Conservation (phyloP, 2,797 vertebrate genomes). For the Tangara arthus region DNA sequence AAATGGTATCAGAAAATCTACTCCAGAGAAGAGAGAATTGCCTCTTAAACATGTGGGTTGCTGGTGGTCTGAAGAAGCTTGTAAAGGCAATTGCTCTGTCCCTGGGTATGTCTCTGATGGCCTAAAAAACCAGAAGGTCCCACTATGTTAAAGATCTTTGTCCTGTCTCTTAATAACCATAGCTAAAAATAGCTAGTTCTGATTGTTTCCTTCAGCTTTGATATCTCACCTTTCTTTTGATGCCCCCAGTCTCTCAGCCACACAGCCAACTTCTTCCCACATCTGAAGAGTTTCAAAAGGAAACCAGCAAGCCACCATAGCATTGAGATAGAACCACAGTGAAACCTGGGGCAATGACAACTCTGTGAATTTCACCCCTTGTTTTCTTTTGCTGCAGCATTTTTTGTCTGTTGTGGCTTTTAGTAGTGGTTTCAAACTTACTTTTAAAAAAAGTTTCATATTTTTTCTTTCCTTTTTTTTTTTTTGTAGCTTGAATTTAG, state of each 20-base stretch:
- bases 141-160: background rate
- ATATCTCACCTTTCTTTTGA: conserved; percentile 20
- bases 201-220: conserved; percentile 35
- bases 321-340: background rate
- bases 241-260: background rate
- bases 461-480: background rate
- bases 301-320: background rate
- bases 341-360: background rate
- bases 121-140: background rate
- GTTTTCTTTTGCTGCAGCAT: background rate
- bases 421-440: background rate
- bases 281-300: conserved; percentile 44
- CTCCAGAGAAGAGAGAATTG: background rate
- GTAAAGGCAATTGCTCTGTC: background rate
- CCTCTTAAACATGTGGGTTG: background rate
- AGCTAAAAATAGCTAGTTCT: conserved; percentile 15
- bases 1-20: background rate
- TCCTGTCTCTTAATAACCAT: background rate
- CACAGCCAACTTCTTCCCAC: conserved; percentile 8
- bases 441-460: background rate
- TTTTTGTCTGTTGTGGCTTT: conserved; percentile 17
- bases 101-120: background rate
- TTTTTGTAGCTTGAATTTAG: background rate
- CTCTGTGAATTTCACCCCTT: background rate
- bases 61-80: background rate